These are phyloP conservation scores for Lampris incognitus DNA, from an alignment of 2,113 vertebrate genomes.

Conservation along the genomic window DNA sequence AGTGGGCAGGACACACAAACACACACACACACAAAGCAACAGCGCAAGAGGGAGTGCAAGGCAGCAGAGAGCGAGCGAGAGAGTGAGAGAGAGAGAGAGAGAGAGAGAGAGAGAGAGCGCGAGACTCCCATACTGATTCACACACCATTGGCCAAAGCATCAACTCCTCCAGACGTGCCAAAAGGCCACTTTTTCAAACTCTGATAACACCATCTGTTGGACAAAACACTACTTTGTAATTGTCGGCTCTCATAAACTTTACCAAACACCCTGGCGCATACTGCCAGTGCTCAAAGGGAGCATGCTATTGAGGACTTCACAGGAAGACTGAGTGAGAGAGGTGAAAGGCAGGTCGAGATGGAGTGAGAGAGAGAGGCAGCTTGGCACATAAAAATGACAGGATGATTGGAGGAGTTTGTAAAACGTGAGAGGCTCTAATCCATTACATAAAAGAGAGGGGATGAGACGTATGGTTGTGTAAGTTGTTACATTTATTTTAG, in stretches of 20 bases:
- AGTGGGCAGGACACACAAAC: conserved; percentile 37
- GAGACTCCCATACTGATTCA: conserved; percentile 28
- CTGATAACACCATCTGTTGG: conserved; percentile 56
- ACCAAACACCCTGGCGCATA: conserved; percentile 57
- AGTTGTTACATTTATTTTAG: no score
- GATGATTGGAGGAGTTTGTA: no score
- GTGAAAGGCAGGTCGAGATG: conserved; percentile 35
- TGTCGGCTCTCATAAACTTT: conserved; percentile 63
- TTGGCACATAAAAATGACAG: no score
- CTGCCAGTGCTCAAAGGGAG: conserved; percentile 43
- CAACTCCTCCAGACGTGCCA: conserved; percentile 45
- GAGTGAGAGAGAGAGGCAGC: conserved; percentile 28
- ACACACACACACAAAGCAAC: conserved; percentile 27
- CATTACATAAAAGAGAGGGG: no score
- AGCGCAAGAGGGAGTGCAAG: background rate
- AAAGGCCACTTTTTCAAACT: conserved; percentile 58
- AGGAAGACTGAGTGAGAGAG: conserved; percentile 47
- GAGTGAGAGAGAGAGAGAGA: no score
- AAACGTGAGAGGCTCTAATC: no score
- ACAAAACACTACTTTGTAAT: conserved; percentile 68
- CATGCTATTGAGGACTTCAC: conserved; percentile 46
- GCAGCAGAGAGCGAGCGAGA: no score
- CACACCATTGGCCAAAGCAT: conserved; percentile 47
- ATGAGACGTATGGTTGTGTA: no score
- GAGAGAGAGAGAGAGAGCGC: no score